Percentiles rank a stretch among this genome's conserved stretches.
phyloP scores from a whole-genome alignment of 2,113 vertebrate species.

The Lepus europaeus region DNA sequence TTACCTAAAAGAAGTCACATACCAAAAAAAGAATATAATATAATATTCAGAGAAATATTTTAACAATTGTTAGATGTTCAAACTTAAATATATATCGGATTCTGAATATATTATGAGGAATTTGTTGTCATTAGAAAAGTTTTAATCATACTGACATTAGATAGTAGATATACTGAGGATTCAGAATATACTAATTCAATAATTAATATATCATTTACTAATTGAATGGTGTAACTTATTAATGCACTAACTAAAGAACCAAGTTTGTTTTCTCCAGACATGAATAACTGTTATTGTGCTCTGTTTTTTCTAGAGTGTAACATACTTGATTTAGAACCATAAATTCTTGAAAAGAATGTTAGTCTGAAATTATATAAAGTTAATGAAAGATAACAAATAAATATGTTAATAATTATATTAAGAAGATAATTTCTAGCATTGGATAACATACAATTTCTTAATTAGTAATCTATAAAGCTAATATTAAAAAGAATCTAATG shows the following conservation, averaged over 20 bases:
- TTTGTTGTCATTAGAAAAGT: background rate
- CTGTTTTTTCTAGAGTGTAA: background rate
- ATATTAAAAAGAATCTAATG: background rate
- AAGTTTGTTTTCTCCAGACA: background rate
- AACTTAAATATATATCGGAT: background rate
- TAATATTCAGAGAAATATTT: conserved; percentile 17
- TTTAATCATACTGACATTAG: background rate
- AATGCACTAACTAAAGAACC: background rate
- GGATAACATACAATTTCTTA: background rate
- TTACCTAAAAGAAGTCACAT: background rate
- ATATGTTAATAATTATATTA: background rate
- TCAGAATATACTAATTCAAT: background rate
- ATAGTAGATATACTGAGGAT: background rate
- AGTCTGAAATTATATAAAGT: background rate
- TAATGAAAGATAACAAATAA: background rate
- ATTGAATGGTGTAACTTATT: background rate
- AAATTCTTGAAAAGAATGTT: background rate
- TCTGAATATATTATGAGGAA: background rate
- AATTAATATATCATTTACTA: background rate
- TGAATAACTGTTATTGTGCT: background rate
- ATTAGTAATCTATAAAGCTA: background rate
- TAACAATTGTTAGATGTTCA: background rate
- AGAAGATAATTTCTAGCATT: background rate
- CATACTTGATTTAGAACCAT: background rate
- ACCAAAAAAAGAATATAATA: background rate